These are phyloP conservation scores for Hafferia zeledoni DNA, from an alignment of 2,797 vertebrate genomes.

Conservation along the genomic window DNA sequence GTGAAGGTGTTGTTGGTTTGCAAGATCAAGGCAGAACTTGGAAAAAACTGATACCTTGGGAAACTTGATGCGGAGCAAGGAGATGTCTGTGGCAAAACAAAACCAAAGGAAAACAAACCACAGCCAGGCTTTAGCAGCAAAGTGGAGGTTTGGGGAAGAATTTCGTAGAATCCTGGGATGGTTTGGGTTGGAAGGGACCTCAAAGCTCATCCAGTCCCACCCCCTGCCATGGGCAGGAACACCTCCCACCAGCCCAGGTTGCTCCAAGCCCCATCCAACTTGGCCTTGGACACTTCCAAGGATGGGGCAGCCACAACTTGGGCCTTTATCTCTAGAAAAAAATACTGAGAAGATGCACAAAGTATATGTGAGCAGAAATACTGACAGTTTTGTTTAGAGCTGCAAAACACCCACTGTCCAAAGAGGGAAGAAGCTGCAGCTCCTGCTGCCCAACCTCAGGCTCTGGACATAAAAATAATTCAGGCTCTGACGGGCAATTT, in stretches of 20 bases:
- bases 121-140: too few species aligned
- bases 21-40: background rate
- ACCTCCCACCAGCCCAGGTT: background rate
- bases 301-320: background rate
- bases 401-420: background rate
- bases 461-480: background rate
- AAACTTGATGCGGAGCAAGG: background rate
- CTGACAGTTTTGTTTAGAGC: background rate
- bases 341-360: fast-evolving
- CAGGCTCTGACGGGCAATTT: background rate
- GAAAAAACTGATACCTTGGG: background rate
- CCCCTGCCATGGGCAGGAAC: background rate
- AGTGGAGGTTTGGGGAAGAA: background rate
- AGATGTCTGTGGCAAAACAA: background rate
- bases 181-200: background rate
- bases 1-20: background rate
- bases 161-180: background rate
- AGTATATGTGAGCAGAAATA: fast-evolving
- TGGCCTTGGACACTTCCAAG: background rate
- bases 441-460: background rate
- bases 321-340: background rate
- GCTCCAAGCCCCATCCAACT: background rate
- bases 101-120: background rate
- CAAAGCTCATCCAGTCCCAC: background rate
- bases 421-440: background rate